Percentiles rank a stretch among this genome's conserved stretches.
phyloP scores from a whole-genome alignment of 2,888 invertebrate species.

The Drosophila pseudotakahashii region DNA sequence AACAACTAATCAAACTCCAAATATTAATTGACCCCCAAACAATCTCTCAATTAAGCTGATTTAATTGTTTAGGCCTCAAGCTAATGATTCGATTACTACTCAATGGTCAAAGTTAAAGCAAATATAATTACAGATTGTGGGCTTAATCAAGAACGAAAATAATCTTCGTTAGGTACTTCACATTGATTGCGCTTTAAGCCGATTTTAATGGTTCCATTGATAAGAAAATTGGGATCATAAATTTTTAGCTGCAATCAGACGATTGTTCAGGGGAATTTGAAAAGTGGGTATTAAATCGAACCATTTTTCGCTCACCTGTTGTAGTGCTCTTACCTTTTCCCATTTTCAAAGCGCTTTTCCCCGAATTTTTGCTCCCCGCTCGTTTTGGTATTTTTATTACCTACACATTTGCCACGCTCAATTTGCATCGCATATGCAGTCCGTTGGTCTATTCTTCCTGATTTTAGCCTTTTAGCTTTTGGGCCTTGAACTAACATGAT shows the following conservation, averaged over 20 bases:
- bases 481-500: slow-evolving; percentile 29
- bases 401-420: slow-evolving; percentile 52
- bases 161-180: slow-evolving; percentile 15
- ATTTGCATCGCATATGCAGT: slow-evolving; percentile 57
- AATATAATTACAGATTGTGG: slow-evolving; percentile 12
- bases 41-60: slow-evolving; percentile 10
- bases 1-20: slow-evolving; percentile 20
- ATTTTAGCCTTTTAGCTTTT: slow-evolving; percentile 23
- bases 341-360: slow-evolving; percentile 6
- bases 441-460: slow-evolving; percentile 14
- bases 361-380: slow-evolving; percentile 3
- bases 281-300: background rate
- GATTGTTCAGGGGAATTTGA: background rate
- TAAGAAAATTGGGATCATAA: slow-evolving; percentile 5
- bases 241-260: slow-evolving; percentile 12
- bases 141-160: background rate
- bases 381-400: slow-evolving; percentile 19
- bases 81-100: slow-evolving; percentile 4
- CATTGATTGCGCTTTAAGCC: slow-evolving; percentile 11
- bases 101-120: background rate
- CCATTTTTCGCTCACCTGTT: background rate
- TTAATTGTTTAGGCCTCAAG: slow-evolving; percentile 19
- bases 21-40: slow-evolving; percentile 23
- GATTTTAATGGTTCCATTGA: slow-evolving; percentile 22
- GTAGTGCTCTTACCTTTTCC: background rate